Base-by-base conservation (phyloP, 2,797 vertebrate genomes). In the Rhynchonycteris naso region DNA sequence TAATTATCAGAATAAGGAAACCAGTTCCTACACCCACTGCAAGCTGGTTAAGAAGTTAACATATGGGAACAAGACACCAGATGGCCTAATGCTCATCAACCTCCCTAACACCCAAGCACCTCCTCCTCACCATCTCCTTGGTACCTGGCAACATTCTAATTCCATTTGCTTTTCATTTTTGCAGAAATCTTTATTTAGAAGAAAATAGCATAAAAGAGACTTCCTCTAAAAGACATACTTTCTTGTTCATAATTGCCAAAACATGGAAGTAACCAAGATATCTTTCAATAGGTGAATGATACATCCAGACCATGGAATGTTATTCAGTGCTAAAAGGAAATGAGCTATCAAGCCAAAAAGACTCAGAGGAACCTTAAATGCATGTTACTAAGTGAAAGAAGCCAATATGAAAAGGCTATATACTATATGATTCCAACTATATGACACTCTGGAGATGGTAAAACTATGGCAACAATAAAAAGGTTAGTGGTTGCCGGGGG, bases 41-140 rank as follows among this genome's bases (percentile, higher is more conserved):
- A n/a, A 16, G 8, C 16, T 5, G 13, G 75, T 38, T 28, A 26
- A 78, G 13, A 63, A 12, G 16, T 11, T 4, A 47, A 43, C 59
- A 58, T 1, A 0, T 2, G 18, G 19, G 14, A 47, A 14, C 13
- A 10, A 30, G 28, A 21, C 8, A 47, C 8, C 13, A 4, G 7
- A 5, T 4, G 12, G 9, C 8, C 61, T 38, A 26, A 0, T 0
- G 11, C 11, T 33, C 18, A 1, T 4, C 11, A 4, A n/a, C 43
- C 11, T 21, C 19, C 22, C n/a, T 7, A 18, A 2, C 18, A 33
- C 35, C 28, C 35, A 28, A 47, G 26, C 30, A 0, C n/a, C 75
- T 72, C 47, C 59, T 94, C 75, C 24, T 79, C 43, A 2, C 74
- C 18, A 0, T 52, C 56, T 38, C 54, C 71, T 33, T 13, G 4